phyloP scores from a whole-genome alignment of 2,797 vertebrate genomes.

The Acestrorhynchus altus region DNA sequence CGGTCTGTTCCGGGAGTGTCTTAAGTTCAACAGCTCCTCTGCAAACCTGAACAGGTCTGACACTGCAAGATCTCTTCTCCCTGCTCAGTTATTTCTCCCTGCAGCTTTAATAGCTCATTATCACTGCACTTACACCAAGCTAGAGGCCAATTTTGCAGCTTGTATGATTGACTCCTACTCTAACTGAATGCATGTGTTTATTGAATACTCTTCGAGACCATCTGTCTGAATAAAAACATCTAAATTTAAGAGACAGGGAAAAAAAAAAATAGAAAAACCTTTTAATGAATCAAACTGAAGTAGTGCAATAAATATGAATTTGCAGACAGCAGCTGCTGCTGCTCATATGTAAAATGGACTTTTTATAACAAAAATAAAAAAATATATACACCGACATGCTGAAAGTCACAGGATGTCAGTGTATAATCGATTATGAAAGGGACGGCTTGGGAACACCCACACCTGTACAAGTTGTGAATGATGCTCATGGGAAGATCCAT shows the following conservation, averaged over 20 bases:
- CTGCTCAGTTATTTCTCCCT: neutral
- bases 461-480: no score
- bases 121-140: neutral
- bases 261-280: neutral
- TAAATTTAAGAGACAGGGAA: neutral
- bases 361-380: no score
- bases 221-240: neutral
- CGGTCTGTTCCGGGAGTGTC: neutral
- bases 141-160: neutral
- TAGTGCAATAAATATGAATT: neutral
- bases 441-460: no score
- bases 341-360: neutral
- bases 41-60: constrained; percentile 1
- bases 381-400: no score
- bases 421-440: no score
- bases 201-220: neutral
- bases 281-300: neutral
- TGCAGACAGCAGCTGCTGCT: neutral
- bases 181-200: neutral
- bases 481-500: no score
- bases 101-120: neutral
- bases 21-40: neutral
- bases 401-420: no score
- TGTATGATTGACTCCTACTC: neutral
- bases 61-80: neutral